These are phyloP conservation scores for Ceyx melanurus DNA, from an alignment of 2,113 vertebrate genomes.

Conservation along the genomic window DNA sequence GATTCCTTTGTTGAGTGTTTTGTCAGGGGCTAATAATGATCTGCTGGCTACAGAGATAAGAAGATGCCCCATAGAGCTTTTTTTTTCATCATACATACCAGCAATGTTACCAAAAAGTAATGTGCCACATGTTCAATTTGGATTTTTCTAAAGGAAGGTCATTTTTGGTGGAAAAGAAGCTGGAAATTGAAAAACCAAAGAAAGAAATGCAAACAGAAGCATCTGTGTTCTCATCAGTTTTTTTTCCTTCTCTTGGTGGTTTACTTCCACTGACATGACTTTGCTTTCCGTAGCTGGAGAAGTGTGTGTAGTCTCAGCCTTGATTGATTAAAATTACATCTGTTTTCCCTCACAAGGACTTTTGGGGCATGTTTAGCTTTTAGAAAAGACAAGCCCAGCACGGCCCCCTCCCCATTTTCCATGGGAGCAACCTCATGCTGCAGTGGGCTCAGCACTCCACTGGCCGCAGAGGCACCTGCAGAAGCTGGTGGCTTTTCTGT, in stretches of 20 bases:
- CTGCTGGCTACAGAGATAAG: not conserved
- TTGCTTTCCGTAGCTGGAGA: not conserved
- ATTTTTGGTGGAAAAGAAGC: not conserved
- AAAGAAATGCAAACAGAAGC: not conserved
- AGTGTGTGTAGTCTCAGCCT: not conserved
- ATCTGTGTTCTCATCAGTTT: not conserved
- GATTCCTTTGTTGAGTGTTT: not conserved
- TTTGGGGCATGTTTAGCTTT: not conserved
- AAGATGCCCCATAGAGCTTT: not conserved
- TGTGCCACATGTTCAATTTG: not conserved
- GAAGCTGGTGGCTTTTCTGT: not conserved
- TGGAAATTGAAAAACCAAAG: constrained; percentile 11
- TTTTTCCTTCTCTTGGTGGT: not conserved
- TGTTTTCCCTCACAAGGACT: not conserved
- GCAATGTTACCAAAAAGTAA: not conserved
- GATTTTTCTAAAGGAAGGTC: not conserved
- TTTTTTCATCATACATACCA: not conserved
- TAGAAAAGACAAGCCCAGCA: not conserved
- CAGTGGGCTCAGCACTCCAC: not conserved
- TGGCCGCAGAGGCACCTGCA: not conserved
- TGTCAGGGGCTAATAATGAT: not conserved
- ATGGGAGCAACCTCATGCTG: not conserved
- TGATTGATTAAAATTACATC: constrained; percentile 48
- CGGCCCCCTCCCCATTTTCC: not conserved
- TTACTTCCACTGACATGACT: not conserved